Evolutionary conservation across 1,140 invertebrate species (phyloP).

Genomic region (Halictus rubicundus): DNA sequence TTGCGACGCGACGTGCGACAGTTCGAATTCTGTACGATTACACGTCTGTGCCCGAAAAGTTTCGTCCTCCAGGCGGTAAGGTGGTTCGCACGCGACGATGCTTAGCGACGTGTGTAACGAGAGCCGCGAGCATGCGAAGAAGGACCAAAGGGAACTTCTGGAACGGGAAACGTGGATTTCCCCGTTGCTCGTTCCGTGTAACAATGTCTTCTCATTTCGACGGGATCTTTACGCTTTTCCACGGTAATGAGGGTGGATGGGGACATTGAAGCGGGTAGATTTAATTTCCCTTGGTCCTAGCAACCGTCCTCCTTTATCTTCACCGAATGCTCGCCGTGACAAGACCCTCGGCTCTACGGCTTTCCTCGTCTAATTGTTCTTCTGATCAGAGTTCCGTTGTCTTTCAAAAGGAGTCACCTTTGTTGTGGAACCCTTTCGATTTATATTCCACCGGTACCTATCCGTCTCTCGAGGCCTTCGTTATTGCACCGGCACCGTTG

Average conservation of each 20-base stretch:
- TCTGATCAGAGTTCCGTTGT: conserved; percentile 62
- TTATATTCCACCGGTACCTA: conserved; percentile 12
- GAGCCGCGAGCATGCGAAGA: conserved; percentile 1
- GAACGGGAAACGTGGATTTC: conserved; percentile 68
- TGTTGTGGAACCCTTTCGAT: conserved; percentile 14
- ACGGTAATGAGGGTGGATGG: conserved; percentile 69
- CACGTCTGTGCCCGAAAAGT: background rate
- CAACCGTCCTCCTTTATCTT: conserved; percentile 23
- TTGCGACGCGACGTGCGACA: too few relatives aligned
- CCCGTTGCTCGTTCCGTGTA: conserved; percentile 63
- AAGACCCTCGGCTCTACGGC: background rate
- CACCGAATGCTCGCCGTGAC: background rate
- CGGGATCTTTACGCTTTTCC: conserved; percentile 69
- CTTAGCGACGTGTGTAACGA: conserved; percentile 14
- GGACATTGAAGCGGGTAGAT: conserved; percentile 64
- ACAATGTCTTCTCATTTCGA: conserved; percentile 56
- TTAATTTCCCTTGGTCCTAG: conserved; percentile 69
- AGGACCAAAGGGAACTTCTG: conserved; percentile 6
- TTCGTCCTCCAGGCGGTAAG: background rate
- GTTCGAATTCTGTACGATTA: background rate
- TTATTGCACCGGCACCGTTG: background rate
- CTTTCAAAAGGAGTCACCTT: conserved; percentile 42
- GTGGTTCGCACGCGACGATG: background rate
- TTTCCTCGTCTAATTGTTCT: conserved; percentile 55
- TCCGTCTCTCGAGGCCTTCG: background rate